Percentiles rank a stretch among this genome's conserved stretches.
phyloP scores from a whole-genome alignment of 2,797 vertebrate genomes.

The Gymnopithys bicolor region DNA sequence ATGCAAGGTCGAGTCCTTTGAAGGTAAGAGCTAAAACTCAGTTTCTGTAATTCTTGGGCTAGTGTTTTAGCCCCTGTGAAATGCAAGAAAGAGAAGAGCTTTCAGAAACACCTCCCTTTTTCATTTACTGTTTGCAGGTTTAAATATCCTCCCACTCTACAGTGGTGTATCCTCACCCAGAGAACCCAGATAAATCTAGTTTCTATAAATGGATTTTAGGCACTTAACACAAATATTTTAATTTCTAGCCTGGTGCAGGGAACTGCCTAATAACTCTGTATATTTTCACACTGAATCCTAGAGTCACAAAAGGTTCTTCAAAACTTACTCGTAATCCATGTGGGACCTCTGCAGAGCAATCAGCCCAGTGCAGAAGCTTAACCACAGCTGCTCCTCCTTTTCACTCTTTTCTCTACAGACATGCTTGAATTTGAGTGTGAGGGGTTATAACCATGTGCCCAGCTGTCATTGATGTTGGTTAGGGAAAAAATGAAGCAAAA shows the following conservation, averaged over 20 bases:
- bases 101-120: not conserved
- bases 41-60: not conserved
- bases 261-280: not conserved
- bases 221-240: not conserved
- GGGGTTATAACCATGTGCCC: not conserved
- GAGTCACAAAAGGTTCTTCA: not conserved
- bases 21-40: not conserved
- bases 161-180: not conserved
- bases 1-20: not conserved
- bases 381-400: not conserved
- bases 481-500: not conserved
- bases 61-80: not conserved
- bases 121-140: not conserved
- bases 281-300: not conserved
- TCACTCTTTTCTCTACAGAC: not conserved
- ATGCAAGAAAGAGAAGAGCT: not conserved
- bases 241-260: not conserved
- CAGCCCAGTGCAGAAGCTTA: not conserved
- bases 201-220: not conserved
- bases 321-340: not conserved
- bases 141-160: not conserved
- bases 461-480: not conserved
- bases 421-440: not conserved
- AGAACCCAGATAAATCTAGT: not conserved
- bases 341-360: not conserved